A percentile compares a stretch with the other conserved stretches of the same genome.
Conservation (phyloP, 2,113 vertebrate species). For the Aythya baeri region DNA sequence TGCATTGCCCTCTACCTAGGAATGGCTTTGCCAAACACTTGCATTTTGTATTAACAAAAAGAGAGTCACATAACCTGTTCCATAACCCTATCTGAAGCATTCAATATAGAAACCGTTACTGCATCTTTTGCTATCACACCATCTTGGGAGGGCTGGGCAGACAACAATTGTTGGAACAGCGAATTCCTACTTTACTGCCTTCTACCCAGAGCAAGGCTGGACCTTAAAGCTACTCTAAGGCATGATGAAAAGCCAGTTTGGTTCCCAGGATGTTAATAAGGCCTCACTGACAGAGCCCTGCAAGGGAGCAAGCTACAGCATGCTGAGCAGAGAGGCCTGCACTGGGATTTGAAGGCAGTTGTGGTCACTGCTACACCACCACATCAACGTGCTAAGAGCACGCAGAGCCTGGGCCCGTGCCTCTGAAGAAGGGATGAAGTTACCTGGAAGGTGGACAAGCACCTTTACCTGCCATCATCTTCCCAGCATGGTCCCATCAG, state of each 20-base stretch:
- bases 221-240: neutral
- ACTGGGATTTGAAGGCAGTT: neutral
- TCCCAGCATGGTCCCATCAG: neutral
- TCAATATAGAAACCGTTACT: neutral
- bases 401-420: neutral
- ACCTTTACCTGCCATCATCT: neutral
- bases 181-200: neutral
- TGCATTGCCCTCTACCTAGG: neutral
- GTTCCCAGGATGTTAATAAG: neutral
- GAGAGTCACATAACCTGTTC: neutral
- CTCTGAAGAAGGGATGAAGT: neutral
- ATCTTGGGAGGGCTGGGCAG: neutral
- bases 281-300: neutral
- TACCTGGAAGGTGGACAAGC: neutral
- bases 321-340: neutral
- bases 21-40: neutral
- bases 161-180: neutral
- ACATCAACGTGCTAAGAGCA: rapidly evolving
- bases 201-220: neutral
- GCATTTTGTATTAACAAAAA: neutral
- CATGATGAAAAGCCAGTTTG: neutral
- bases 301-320: neutral
- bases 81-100: neutral
- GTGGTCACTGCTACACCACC: neutral
- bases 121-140: neutral